Evolutionary conservation across 2,113 vertebrate genomes (phyloP).

Genomic region (rat (Rattus norvegicus)): DNA sequence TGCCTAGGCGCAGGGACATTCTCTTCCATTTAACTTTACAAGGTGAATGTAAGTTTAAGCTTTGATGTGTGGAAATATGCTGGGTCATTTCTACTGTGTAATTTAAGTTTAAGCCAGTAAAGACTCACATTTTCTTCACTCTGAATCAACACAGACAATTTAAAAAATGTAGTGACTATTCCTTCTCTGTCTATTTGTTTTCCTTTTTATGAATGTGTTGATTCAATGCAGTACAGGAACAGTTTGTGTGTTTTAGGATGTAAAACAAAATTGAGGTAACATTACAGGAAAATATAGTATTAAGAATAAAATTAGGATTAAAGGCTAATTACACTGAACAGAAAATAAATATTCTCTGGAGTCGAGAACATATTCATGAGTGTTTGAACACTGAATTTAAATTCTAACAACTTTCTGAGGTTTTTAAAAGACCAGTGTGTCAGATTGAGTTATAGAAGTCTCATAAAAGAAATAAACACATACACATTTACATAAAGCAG

Average conservation of each 20-base stretch:
- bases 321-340: slow-evolving; percentile 40
- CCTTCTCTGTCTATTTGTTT: neutral
- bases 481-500: neutral
- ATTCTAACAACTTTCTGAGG: neutral
- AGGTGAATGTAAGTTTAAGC: slow-evolving; percentile 20
- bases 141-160: neutral
- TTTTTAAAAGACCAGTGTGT: neutral
- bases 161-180: neutral
- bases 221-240: neutral
- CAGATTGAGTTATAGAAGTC: neutral
- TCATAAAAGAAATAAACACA: slow-evolving; percentile 3
- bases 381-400: slow-evolving; percentile 25
- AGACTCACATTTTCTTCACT: slow-evolving; percentile 43
- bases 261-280: slow-evolving; percentile 26
- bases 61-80: slow-evolving; percentile 1
- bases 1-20: neutral
- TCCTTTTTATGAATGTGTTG: slow-evolving; percentile 27
- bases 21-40: slow-evolving; percentile 2
- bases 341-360: neutral
- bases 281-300: slow-evolving; percentile 14
- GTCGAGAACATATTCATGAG: neutral
- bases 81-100: neutral
- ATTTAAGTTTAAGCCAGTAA: slow-evolving; percentile 1
- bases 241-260: slow-evolving; percentile 35
- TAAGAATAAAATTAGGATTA: neutral